These are phyloP conservation scores for Muntiacus muntjak DNA, from an alignment of 2,113 vertebrate genomes.

Conservation along the genomic window DNA sequence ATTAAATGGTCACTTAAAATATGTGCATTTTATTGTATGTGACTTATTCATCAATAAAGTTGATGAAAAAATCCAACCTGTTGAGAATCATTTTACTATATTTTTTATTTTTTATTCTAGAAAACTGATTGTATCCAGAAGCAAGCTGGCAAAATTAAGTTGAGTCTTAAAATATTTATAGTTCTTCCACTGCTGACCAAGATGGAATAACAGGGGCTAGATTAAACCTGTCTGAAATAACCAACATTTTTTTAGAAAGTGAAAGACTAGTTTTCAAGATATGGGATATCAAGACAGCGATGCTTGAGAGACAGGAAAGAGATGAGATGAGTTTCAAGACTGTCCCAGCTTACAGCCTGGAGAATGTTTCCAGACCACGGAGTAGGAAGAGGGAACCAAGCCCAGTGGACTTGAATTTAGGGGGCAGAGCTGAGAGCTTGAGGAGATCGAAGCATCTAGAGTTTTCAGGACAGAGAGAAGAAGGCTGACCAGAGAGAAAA, in stretches of 20 bases:
- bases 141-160: neutral
- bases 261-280: neutral
- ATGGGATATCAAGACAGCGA: neutral
- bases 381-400: neutral
- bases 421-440: neutral
- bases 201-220: neutral
- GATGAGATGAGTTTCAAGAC: neutral
- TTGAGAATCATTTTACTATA: neutral
- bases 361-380: neutral
- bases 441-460: neutral
- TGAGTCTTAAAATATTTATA: constrained; percentile 20
- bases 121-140: neutral
- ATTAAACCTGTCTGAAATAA: neutral
- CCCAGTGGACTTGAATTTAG: neutral
- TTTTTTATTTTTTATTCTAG: neutral
- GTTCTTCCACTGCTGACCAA: neutral
- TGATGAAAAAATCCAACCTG: constrained; percentile 3
- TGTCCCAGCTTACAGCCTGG: neutral
- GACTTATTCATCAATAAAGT: neutral
- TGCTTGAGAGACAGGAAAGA: neutral
- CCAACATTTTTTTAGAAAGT: neutral
- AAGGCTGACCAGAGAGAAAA: neutral
- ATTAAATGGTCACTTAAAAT: constrained; percentile 1
- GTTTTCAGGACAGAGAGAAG: neutral
- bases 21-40: neutral